Base-by-base conservation (phyloP, 2,797 vertebrate genomes). In the Sphenopsis melanotis region DNA sequence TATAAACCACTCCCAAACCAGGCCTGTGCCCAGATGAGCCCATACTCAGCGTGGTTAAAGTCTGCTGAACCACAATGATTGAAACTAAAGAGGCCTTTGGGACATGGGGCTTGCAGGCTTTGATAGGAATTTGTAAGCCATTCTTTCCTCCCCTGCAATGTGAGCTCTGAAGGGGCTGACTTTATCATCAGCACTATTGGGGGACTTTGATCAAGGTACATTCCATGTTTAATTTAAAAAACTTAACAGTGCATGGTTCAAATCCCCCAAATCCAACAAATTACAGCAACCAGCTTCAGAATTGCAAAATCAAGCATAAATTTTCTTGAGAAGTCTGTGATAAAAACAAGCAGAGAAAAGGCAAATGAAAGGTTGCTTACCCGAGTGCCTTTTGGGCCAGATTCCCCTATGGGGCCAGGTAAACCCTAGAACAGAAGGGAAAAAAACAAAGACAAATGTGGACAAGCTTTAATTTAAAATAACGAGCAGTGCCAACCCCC, bases 331-430 rank as follows among this genome's bases (percentile, higher is more conserved):
- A 84, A 87, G 24, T 27, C 13, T 66, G 64, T 49, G 49, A 37
- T 75, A 47, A 74, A 87, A 60, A 49, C 19, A 65, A 60, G 15
- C 11, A 36, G 32, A 59, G 55, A 60, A 66, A 90, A 93, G 49
- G 60, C 57, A 88, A 87, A 66, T 22, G 22, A 78, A 89, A 87
- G 29, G 75, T 75, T 78, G 98, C 99, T 99, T 98, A 99, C 99
- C 98, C 97, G 97, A 94, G 96, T 96, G 96, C 99, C 99, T 98
- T 99, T 99, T 66, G 98, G 98, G 93, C 99, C 99, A 94, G 98
- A 92, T 89, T 97, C 98, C 92, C 99, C 99, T 98, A 99, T 91
- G 42, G 98, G 99, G 92, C 99, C 99, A 86, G 99, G 99, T 93
- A 99, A 98, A 74, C 99, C 99, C 99, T 99, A 94, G 93, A 98